A percentile compares a stretch with the other conserved stretches of the same genome.
These are phyloP conservation scores for Lepilemur ruficaudatus DNA, from an alignment of 2,797 vertebrate genomes.

Conservation along the genomic window DNA sequence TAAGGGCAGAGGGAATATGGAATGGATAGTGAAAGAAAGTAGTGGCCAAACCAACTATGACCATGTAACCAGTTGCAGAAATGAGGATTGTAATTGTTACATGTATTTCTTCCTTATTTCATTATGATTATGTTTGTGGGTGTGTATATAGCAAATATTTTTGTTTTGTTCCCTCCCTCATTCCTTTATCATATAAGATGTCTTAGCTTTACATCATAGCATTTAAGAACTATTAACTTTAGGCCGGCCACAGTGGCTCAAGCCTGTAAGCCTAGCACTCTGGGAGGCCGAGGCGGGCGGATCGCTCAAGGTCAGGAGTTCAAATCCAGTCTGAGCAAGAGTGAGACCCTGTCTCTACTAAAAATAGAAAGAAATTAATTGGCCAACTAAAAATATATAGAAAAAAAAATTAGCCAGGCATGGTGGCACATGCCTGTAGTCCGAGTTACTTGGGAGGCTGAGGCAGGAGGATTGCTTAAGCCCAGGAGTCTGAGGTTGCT, in stretches of 20 bases:
- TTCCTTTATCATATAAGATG: background rate
- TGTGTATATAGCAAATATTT: background rate
- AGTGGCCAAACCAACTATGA: background rate
- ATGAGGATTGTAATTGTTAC: background rate
- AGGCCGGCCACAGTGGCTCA: background rate
- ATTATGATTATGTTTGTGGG: background rate
- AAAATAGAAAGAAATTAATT: too few species aligned
- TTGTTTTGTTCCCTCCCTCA: background rate
- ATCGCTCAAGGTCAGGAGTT: too few species aligned
- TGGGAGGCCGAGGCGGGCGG: too few species aligned
- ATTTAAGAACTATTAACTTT: background rate
- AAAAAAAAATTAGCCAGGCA: too few species aligned
- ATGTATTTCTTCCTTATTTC: background rate
- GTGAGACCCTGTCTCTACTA: too few species aligned
- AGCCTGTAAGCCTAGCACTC: too few species aligned
- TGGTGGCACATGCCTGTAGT: too few species aligned
- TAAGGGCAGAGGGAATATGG: background rate
- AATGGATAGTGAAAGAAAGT: background rate
- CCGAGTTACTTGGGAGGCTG: too few species aligned
- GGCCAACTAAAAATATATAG: too few species aligned
- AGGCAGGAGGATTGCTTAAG: too few species aligned
- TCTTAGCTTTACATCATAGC: background rate
- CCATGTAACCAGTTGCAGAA: background rate
- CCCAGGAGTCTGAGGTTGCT: too few species aligned
- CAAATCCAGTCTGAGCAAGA: too few species aligned